Base-by-base conservation (phyloP, 1,140 invertebrate genomes). In the Calycopis cecrops region DNA sequence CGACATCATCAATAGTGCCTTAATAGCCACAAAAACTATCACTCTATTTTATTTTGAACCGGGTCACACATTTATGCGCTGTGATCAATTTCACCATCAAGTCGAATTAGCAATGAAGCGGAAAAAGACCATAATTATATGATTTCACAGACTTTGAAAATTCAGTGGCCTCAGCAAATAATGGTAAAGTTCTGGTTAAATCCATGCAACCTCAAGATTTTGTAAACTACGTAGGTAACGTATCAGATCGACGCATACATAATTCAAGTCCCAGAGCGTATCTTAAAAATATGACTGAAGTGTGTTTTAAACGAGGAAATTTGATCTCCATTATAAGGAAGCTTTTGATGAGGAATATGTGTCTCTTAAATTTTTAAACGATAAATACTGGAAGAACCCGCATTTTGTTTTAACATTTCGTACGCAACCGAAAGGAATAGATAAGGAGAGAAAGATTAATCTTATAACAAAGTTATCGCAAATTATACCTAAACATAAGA, bases 331-430 rank as follows among this genome's bases (percentile, higher is more conserved):
- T 12, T 37, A 51, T 51, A 51, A 51, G 14, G 17, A 51, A n/a
- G 11, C 14, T 51, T 51, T 51, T 51, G 34, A 37, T 11, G 35
- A 51, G 4, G 28, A 37, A 17, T 51, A 35, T 17, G 12, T 11
- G 16, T 37, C 34, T 51, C 14, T 51, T 35, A 14, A 35, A 35
- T 51, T 51, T 34, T 18, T 51, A 35, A 51, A 51, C 17, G 49
- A 51, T 14, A 49, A 49, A 34, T 49, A 47, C 16, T 9, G 18
- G 1, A 28, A 10, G 4, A 21, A 4, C 28, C 9, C 4, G 34
- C n/a, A n/a, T n/a, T n/a, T n/a, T n/a, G n/a, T n/a, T n/a, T n/a
- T n/a, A n/a, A n/a, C n/a, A n/a, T n/a, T n/a, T n/a, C n/a, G n/a
- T n/a, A n/a, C n/a, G n/a, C n/a, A n/a, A n/a, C n/a, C n/a, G n/a